phyloP scores from a whole-genome alignment of 2,888 invertebrate genomes.

The Therioaphis trifolii region DNA sequence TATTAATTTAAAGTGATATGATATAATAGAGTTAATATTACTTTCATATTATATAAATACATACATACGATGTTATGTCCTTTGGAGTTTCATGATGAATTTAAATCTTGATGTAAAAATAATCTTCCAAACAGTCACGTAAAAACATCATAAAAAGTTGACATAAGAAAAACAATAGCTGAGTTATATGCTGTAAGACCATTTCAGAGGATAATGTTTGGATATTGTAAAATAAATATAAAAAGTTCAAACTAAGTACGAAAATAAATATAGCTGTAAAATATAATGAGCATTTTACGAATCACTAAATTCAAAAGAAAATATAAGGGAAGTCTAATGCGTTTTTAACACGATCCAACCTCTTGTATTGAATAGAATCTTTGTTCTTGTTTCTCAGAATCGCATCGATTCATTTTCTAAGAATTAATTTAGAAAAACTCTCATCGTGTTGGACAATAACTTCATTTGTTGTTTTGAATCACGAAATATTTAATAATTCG shows the following conservation, averaged over 20 bases:
- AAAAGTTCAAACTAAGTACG: background rate
- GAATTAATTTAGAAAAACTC: slow-evolving; percentile 4
- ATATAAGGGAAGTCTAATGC: slow-evolving; percentile 15
- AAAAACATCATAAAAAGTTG: slow-evolving; percentile 22
- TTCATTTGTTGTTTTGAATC: background rate
- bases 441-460: background rate
- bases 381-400: background rate
- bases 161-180: background rate
- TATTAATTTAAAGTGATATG: too few relatives aligned
- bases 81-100: slow-evolving; percentile 20
- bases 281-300: background rate
- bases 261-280: background rate
- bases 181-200: background rate
- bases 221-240: background rate
- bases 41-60: too few relatives aligned
- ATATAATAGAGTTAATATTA: too few relatives aligned
- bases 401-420: background rate
- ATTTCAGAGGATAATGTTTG: background rate
- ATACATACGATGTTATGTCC: too few relatives aligned
- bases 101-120: background rate
- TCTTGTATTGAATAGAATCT: background rate
- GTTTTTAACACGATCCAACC: slow-evolving; percentile 18
- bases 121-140: slow-evolving; percentile 19
- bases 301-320: background rate
- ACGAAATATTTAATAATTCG: background rate